Evolutionary conservation across 2,113 vertebrate species (phyloP), one percentile per base, ranked within the genome.

Genomic region (Siniperca knerii): DNA sequence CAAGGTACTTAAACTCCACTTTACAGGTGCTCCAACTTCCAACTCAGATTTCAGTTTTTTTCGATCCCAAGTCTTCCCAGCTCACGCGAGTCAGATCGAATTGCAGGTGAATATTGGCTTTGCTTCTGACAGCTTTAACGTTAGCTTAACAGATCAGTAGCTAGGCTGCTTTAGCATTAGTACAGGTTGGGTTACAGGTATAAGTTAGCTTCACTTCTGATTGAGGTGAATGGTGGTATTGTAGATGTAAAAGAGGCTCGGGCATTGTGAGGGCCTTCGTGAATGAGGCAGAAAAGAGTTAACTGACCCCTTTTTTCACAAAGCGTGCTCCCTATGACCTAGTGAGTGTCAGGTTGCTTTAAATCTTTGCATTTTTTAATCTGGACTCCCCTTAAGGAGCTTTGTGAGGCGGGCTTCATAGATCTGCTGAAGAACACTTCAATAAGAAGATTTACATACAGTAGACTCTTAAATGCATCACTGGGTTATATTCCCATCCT

Each of bases 291-390:
- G 73, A 75, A 83, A 84, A 61, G 76, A 77, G 61, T 82, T 79
- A 77, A 89, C 60, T 57, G 55, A 33, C 6, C 44, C 44, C 37
- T 25, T 81, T 77, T 67, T 67, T 11, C 44, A 58, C 77, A 79
- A 71, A 83, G 85, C 21, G 8, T 20, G 54, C 23, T 83, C 79
- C 90, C 87, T 84, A 55, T 79, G 83, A 91, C 90, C 83, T 52
- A 52, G 66, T 10, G 29, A 54, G 91, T 87, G 91, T 94, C 89
- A 69, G 48, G 84, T 93, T 88, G 52, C 90, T 75, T 87, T 85
- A 78, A 92, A 92, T 89, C 86, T 74, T 64, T 42, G 77, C 2
- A 15, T 81, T 82, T 82, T 92, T 90, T 75, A 83, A 90, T 78
- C 79, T 61, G 60, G 48, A 57, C 64, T 52, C 40, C 37, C 44